Evolutionary conservation across 1,140 invertebrate species (phyloP).

Genomic region (Drosophila lacertosa): DNA sequence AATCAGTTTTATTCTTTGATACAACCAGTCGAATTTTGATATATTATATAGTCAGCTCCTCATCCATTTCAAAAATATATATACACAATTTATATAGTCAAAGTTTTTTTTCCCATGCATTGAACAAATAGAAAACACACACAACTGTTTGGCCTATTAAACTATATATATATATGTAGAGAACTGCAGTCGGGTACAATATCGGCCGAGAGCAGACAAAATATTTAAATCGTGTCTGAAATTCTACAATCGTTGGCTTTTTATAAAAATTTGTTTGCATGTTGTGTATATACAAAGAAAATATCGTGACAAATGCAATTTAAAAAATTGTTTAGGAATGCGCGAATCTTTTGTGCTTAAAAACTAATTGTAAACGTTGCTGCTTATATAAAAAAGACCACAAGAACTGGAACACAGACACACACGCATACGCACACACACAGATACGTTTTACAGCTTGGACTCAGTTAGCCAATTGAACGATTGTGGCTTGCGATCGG

Average conservation of each 20-base stretch:
- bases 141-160: constrained; percentile 15
- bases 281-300: constrained; percentile 77
- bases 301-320: constrained; percentile 72
- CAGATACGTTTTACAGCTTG: constrained; percentile 87
- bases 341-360: constrained; percentile 71
- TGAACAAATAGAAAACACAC: constrained; percentile 1
- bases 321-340: constrained; percentile 70
- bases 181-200: neutral
- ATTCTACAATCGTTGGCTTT: constrained; percentile 43
- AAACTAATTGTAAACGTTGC: constrained; percentile 50
- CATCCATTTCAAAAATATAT: too few relatives aligned
- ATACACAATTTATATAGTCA: too few relatives aligned
- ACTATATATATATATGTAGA: constrained; percentile 6
- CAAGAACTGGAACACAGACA: neutral
- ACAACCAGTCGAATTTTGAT: neutral
- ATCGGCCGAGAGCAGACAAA: neutral
- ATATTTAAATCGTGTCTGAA: constrained; percentile 15
- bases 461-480: constrained; percentile 96
- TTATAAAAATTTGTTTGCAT: constrained; percentile 42
- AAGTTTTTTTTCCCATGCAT: too few relatives aligned
- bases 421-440: constrained; percentile 3
- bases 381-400: constrained; percentile 42
- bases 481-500: constrained; percentile 95
- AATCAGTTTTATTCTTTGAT: neutral
- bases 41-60: too few relatives aligned